Evolutionary conservation across 2,113 vertebrate species (phyloP).

Genomic region (Microcebus jonahi): DNA sequence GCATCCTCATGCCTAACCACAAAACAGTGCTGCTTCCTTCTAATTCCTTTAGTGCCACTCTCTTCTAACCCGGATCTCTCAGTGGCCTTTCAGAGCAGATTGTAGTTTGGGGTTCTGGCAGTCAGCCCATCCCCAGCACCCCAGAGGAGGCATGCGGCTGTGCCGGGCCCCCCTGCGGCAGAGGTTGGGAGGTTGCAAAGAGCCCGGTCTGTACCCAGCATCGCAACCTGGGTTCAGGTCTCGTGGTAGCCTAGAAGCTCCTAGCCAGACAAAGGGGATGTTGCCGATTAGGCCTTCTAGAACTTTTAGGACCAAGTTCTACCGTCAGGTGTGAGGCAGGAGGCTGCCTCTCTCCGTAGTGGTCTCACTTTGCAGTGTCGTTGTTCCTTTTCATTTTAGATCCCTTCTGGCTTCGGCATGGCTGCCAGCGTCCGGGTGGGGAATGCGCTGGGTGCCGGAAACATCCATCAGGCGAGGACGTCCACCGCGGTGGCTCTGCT

Average conservation of each 20-base stretch:
- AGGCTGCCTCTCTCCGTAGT: too few species aligned
- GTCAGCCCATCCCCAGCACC: background rate
- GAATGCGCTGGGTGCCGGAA: constrained; percentile 93
- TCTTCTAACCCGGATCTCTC: background rate
- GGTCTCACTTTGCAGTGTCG: background rate
- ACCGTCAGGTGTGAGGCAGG: accelerated
- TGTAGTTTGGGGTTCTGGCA: background rate
- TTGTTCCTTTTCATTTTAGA: constrained; percentile 80
- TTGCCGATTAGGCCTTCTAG: background rate
- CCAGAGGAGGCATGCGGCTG: too few species aligned
- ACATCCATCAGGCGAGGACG: constrained; percentile 88
- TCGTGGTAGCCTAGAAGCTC: background rate
- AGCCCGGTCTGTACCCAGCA: background rate
- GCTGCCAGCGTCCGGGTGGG: constrained; percentile 92
- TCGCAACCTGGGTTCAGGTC: background rate
- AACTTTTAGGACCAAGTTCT: background rate
- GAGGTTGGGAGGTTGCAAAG: background rate
- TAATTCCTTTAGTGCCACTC: background rate
- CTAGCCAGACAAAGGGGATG: background rate
- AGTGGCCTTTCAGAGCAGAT: background rate
- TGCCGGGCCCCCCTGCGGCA: background rate
- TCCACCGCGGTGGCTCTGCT: constrained; percentile 88
- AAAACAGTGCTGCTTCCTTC: background rate
- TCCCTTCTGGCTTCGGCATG: constrained; percentile 91
- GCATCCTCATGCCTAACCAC: background rate